Evolutionary conservation across 2,797 vertebrate genomes (phyloP).

Genomic region (Pteronotus mesoamericanus): DNA sequence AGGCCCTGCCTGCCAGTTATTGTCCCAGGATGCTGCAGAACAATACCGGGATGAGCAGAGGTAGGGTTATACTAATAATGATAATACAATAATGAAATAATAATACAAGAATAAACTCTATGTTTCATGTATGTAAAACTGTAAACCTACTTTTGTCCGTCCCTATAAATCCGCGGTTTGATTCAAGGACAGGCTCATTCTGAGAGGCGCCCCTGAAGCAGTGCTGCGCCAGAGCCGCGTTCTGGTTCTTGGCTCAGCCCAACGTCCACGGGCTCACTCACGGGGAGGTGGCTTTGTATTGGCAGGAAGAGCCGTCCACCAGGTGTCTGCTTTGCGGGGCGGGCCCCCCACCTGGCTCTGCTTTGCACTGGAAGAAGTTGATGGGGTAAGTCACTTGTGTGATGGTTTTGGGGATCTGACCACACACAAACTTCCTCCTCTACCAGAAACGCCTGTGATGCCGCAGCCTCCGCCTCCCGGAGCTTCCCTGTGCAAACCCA

Average conservation of each 20-base stretch:
- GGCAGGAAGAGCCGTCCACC: background rate
- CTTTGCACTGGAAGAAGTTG: rapidly evolving
- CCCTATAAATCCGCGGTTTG: background rate
- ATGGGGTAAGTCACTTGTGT: rapidly evolving
- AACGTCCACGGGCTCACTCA: rapidly evolving
- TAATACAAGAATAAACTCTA: background rate
- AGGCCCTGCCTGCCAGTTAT: background rate
- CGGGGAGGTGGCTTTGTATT: rapidly evolving
- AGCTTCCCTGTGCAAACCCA: background rate
- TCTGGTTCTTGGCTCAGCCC: rapidly evolving
- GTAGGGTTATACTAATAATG: background rate
- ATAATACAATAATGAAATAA: background rate
- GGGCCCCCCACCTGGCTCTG: background rate
- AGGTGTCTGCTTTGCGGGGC: background rate
- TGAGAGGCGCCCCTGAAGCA: rapidly evolving
- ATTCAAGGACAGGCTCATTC: rapidly evolving
- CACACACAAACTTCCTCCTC: background rate
- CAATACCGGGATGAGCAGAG: background rate
- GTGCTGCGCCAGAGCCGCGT: rapidly evolving
- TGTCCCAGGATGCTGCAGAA: rapidly evolving
- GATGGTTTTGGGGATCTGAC: background rate
- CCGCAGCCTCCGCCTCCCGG: background rate
- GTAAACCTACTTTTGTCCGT: background rate
- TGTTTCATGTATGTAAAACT: background rate
- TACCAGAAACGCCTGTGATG: rapidly evolving